Percentiles rank a stretch among this genome's conserved stretches.
phyloP scores from a whole-genome alignment of 1,140 invertebrate species.

The Drosophila jambulina region DNA sequence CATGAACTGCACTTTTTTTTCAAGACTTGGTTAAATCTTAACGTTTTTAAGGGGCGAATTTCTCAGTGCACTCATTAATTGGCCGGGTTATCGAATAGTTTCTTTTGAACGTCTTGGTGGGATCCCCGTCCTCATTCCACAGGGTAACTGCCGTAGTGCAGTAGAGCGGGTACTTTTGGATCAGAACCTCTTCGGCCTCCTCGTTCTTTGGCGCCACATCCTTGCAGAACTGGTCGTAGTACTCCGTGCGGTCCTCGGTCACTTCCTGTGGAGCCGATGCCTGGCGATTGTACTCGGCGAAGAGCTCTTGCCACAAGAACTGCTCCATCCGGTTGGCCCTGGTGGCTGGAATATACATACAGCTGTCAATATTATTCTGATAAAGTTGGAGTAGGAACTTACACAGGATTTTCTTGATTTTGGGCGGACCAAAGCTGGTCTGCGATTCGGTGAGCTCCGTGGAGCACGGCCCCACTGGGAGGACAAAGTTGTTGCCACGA shows the following conservation, averaged over 20 bases:
- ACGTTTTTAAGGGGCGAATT: constrained; percentile 55
- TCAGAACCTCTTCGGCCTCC: constrained; percentile 54
- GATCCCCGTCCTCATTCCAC: constrained; percentile 74
- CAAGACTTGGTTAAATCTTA: no score
- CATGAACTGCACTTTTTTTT: not conserved
- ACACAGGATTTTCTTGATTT: constrained; percentile 59
- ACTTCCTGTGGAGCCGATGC: constrained; percentile 2
- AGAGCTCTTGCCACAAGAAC: constrained; percentile 76
- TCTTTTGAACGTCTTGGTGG: constrained; percentile 66
- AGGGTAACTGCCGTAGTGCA: constrained; percentile 72
- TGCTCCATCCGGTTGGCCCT: constrained; percentile 64
- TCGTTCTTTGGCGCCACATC: constrained; percentile 63
- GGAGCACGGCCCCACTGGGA: constrained; percentile 47
- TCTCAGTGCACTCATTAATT: constrained; percentile 67
- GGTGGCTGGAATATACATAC: constrained; percentile 47
- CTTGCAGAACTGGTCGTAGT: constrained; percentile 77
- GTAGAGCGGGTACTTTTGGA: constrained; percentile 75
- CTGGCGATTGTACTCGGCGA: constrained; percentile 73
- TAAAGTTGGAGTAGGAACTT: constrained; percentile 10
- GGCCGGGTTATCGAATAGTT: constrained; percentile 71
- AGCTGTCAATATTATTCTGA: no score
- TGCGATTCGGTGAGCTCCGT: constrained; percentile 52
- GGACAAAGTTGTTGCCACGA: constrained; percentile 26
- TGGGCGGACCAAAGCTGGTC: constrained; percentile 52
- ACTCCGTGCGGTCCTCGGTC: constrained; percentile 59